Evolutionary conservation across 2,888 invertebrate genomes (phyloP), one percentile per base, ranked within the genome.

Genomic region (Leptinotarsa peninsularis): DNA sequence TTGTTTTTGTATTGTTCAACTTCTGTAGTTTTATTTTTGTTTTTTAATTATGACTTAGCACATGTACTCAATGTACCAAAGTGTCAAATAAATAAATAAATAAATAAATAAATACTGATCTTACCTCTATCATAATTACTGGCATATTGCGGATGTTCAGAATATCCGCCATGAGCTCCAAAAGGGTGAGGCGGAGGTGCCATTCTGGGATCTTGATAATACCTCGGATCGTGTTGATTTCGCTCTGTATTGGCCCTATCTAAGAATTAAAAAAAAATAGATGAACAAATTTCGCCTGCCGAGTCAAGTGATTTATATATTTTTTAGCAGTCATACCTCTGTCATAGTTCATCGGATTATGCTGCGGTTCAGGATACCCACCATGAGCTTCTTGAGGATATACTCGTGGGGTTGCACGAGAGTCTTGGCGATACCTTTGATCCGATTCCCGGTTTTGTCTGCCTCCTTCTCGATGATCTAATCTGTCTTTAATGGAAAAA

Each of bases 341-440:
- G 15, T 70, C 58, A 17, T 13, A 21, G 49, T 23, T 15, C 18
- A 21, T 14, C 1, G 21, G 17, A 58, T 43, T 17, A 21, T 2
- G 23, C n/a, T 14, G 63, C 0, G 18, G 49, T 21, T 58, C 21
- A 21, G 18, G 23, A 23, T 58, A 21, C 1, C 70, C 60, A 17
- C 70, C 58, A 49, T 49, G 5, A 18, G 70, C 60, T 70, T 49
- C 70, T 58, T 50, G 50, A 52, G 68, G 33, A n/a, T 52, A 21
- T 4, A 21, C 17, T 17, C 13, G 58, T 43, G 70, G 60, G 18
- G 70, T 14, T 17, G 18, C 17, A 33, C 43, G 27, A 33, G 33
- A 33, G 43, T 43, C 33, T 33, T 63, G 63, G 3, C n/a, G 43
- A 49, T 70, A 70, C 17, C 58, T 58, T 58, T 17, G 43, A 49